A percentile compares a stretch with the other conserved stretches of the same genome.
Evolutionary conservation across 2,888 invertebrate species (phyloP).

Genomic region (Hypsopygia costalis): DNA sequence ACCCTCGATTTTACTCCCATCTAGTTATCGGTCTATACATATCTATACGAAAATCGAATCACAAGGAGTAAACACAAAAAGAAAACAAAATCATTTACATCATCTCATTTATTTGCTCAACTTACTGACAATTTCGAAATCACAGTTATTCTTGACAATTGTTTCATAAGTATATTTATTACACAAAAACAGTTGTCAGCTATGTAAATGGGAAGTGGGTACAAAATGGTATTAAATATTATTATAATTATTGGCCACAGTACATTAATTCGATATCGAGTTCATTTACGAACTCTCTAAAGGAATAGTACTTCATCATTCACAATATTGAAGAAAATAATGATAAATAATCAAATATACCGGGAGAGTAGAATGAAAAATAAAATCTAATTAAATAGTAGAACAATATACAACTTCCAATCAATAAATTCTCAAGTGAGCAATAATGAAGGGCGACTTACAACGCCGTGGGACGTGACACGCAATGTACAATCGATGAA

Average conservation of each 20-base stretch:
- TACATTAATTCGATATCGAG: conserved; percentile 63
- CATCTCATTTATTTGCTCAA: conserved; percentile 79
- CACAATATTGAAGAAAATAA: conserved; percentile 28
- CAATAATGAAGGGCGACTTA: conserved; percentile 50
- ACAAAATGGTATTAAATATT: conserved; percentile 77
- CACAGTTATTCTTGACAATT: conserved; percentile 79
- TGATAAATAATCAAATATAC: conserved; percentile 14
- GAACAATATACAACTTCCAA: conserved; percentile 30
- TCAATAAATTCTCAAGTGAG: conserved; percentile 37
- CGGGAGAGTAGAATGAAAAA: conserved; percentile 12
- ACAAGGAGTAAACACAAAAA: neutral
- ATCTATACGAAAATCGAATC: no score
- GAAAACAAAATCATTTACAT: conserved; percentile 36
- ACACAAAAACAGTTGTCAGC: conserved; percentile 66
- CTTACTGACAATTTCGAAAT: conserved; percentile 81
- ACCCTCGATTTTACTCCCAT: no score
- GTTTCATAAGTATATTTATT: conserved; percentile 67
- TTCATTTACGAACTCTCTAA: conserved; percentile 54
- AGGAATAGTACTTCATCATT: conserved; percentile 42
- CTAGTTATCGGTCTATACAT: no score
- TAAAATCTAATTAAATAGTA: conserved; percentile 15
- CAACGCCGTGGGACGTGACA: conserved; percentile 31
- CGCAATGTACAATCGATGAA: conserved; percentile 45
- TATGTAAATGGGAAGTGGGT: conserved; percentile 75
- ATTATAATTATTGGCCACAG: conserved; percentile 73